Evolutionary conservation across 2,797 vertebrate genomes (phyloP), one percentile per base, ranked within the genome.

Genomic region (Nannoperca obscura): DNA sequence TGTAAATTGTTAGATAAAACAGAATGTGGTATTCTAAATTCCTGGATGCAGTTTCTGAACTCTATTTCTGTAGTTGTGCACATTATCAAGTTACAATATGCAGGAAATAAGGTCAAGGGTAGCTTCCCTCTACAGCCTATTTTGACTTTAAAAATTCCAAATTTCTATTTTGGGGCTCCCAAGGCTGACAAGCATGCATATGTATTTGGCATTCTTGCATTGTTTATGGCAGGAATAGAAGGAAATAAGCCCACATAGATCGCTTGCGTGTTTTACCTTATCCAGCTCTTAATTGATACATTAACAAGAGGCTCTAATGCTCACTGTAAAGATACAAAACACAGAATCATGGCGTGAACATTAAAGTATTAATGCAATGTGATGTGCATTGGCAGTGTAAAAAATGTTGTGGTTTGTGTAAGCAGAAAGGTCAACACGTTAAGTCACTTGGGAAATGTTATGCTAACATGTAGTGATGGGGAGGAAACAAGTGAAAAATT

Each of bases 51-150:
- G 12, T 55, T n/a, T 50, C 7, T n/a, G 14, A 46, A 27, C 17
- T 54, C 17, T 49, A 1, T 62, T 5, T 19, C 3, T 52, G 12
- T 78, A 12, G 20, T 36, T 65, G 6, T 54, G 17, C 22, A 22
- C 7, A 61, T 38, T 40, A 68, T 53, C 14, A 50, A 54, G 4
- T 68, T 30, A 49, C 9, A 69, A 19, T 59, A 67, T 60, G 63
- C 53, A 68, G 59, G 77, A 81, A 82, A 78, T 38, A 47, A 64
- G 38, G 76, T 70, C 30, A 76, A 47, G 14, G 4, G 22, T 67
- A 14, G 27, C 13, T n/a, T 80, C 30, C 49, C 34, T 75, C 46
- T 4, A 3, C 1, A 2, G 50, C 55, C 59, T 27, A 54, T 78
- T 82, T 54, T 62, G 4, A 54, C 42, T 62, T 71, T 17, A 61